Conservation (phyloP, 2,113 vertebrate species). For the Limanda limanda region DNA sequence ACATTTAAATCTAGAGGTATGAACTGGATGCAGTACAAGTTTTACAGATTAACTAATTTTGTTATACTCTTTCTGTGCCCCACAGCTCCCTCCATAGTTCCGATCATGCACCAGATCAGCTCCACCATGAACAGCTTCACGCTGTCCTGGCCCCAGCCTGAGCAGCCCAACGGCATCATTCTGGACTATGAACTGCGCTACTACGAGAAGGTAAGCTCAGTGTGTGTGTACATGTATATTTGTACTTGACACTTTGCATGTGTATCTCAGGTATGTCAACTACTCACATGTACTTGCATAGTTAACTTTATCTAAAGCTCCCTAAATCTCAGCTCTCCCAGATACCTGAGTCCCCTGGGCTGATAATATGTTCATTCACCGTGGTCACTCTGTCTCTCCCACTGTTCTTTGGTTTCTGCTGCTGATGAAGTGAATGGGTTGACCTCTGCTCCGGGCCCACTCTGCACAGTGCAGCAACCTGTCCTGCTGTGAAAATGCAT, state of each 20-base stretch:
- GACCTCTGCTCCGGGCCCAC: constrained; percentile 72
- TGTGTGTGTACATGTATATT: not conserved
- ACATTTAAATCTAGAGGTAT: no score
- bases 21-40: not conserved
- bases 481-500: constrained; percentile 80
- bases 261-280: not conserved
- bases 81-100: constrained; percentile 95
- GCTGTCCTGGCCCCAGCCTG: constrained; percentile 97
- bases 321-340: constrained; percentile 8
- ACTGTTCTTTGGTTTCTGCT: constrained; percentile 74
- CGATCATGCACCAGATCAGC: constrained; percentile 99
- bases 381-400: constrained; percentile 55
- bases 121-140: constrained; percentile 99
- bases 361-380: constrained; percentile 68
- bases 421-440: constrained; percentile 74
- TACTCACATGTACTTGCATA: not conserved
- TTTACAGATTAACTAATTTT: constrained; percentile 20
- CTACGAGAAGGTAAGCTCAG: constrained; percentile 93
- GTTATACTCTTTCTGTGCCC: constrained; percentile 58
- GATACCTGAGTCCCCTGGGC: constrained; percentile 58
- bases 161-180: constrained; percentile 99
- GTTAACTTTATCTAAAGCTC: constrained; percentile 4
- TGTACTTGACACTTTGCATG: no score
- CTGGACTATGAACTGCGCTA: constrained; percentile 97
- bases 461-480: constrained; percentile 66